These are phyloP conservation scores for Rhagonycha lutea DNA, from an alignment of 2,888 invertebrate species.

Conservation along the genomic window DNA sequence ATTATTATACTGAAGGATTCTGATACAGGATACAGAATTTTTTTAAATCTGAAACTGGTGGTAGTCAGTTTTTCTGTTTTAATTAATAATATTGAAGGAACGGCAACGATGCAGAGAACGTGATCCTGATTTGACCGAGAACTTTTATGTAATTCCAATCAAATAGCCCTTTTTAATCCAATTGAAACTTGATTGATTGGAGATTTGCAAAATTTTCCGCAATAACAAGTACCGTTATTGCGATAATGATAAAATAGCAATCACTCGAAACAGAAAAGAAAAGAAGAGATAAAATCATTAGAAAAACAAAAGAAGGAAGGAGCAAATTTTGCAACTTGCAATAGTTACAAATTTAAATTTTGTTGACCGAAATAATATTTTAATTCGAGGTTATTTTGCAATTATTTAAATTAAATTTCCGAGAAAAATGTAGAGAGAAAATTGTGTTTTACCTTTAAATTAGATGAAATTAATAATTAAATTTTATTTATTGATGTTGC, in stretches of 20 bases:
- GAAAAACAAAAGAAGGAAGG: neutral
- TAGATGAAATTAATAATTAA: neutral
- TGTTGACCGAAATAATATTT: neutral
- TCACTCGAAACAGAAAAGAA: neutral
- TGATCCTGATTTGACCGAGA: neutral
- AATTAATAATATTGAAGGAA: neutral
- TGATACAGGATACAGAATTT: too few relatives aligned
- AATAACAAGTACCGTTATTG: neutral
- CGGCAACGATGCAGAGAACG: neutral
- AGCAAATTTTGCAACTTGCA: neutral
- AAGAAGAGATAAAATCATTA: neutral
- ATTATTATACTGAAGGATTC: neutral
- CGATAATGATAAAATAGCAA: neutral
- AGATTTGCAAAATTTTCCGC: neutral
- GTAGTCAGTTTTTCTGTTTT: neutral
- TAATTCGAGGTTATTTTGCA: neutral
- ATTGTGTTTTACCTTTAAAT: neutral
- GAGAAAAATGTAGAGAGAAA: neutral
- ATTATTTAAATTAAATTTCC: neutral
- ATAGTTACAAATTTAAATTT: neutral
- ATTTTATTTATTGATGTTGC: neutral
- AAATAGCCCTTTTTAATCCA: neutral
- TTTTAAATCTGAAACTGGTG: neutral
- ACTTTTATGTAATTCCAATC: neutral
- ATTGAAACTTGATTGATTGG: too few relatives aligned